These are phyloP conservation scores for Bruchidius siliquastri DNA, from an alignment of 2,888 invertebrate species.

Conservation along the genomic window DNA sequence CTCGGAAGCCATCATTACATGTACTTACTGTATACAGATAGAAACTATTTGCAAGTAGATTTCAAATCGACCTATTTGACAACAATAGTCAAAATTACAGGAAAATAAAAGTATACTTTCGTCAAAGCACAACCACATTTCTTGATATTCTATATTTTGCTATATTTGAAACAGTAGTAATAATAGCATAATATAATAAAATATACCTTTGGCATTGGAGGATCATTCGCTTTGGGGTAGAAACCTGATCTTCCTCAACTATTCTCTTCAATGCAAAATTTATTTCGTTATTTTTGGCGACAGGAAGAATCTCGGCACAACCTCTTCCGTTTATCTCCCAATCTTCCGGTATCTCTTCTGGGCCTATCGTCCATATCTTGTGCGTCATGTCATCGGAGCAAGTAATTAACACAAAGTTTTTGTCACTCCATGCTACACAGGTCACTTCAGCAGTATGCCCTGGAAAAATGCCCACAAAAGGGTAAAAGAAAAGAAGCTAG, in stretches of 20 bases:
- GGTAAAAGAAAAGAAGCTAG: too few species aligned
- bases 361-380: conserved; percentile 69
- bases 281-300: conserved; percentile 10
- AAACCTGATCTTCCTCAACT: background rate
- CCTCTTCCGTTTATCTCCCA: conserved; percentile 33
- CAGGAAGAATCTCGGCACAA: conserved; percentile 28
- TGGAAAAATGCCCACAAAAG: background rate
- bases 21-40: too few species aligned
- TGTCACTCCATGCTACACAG: conserved; percentile 76
- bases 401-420: conserved; percentile 62
- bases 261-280: conserved; percentile 6
- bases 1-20: too few species aligned
- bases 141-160: too few species aligned
- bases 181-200: background rate
- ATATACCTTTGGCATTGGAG: conserved; percentile 23
- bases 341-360: conserved; percentile 45
- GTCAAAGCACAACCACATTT: too few species aligned
- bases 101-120: too few species aligned
- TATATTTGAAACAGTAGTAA: too few species aligned
- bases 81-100: too few species aligned
- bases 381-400: conserved; percentile 80
- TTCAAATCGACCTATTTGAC: too few species aligned
- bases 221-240: conserved; percentile 27
- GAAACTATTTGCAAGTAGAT: too few species aligned
- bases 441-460: conserved; percentile 86